Evolutionary conservation across 2,888 invertebrate species (phyloP).

Genomic region (Stenolophus ochropezus): DNA sequence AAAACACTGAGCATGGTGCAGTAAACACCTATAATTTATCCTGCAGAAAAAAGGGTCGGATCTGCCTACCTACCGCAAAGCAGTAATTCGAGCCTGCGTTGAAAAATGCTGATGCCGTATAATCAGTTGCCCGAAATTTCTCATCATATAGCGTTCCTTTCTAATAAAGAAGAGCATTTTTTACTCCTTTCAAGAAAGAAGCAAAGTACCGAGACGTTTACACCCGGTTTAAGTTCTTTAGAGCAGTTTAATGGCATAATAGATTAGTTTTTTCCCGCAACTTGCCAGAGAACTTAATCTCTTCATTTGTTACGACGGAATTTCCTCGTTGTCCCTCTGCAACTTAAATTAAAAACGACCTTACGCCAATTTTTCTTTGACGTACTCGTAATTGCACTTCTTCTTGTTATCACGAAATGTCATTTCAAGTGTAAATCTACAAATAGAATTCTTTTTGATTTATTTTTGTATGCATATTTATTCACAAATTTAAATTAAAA

Average conservation of each 20-base stretch:
- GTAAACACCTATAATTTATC: constrained; percentile 41
- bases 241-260: constrained; percentile 12
- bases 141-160: constrained; percentile 20
- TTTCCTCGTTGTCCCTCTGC: background rate
- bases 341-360: constrained; percentile 6
- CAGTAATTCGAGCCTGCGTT: constrained; percentile 32
- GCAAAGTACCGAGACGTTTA: constrained; percentile 18
- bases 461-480: background rate
- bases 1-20: background rate
- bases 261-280: constrained; percentile 17
- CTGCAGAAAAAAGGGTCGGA: constrained; percentile 11
- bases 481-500: too few species aligned
- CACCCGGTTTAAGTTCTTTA: background rate
- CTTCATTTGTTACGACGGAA: constrained; percentile 17
- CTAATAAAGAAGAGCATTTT: constrained; percentile 34
- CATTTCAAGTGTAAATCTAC: background rate
- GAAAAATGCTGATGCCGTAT: constrained; percentile 41
- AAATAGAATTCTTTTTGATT: background rate
- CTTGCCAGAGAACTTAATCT: constrained; percentile 4
- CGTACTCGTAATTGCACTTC: background rate
- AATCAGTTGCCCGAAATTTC: constrained; percentile 30
- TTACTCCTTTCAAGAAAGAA: constrained; percentile 25
- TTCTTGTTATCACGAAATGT: background rate
- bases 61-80: constrained; percentile 29
- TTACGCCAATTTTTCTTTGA: background rate